phyloP scores from a whole-genome alignment of 2,888 invertebrate species.

The Dasypogon diadema region DNA sequence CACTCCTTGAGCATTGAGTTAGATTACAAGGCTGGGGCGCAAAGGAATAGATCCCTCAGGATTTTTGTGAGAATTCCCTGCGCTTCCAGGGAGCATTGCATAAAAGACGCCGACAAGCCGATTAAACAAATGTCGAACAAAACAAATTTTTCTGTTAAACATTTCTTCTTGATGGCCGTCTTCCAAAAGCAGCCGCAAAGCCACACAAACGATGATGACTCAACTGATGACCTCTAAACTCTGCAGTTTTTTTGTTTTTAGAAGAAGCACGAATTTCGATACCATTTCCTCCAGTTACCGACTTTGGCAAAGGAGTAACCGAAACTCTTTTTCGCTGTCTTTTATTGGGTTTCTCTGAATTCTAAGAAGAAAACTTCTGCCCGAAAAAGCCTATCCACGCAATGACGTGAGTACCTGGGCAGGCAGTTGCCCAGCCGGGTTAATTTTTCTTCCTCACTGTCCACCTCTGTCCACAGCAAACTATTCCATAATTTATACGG shows the following conservation, averaged over 20 bases:
- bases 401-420: not conserved
- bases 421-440: not conserved
- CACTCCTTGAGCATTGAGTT: not conserved
- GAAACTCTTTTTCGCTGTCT: constrained; percentile 7
- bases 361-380: not conserved
- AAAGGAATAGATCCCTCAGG: constrained; percentile 34
- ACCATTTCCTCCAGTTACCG: constrained; percentile 12
- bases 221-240: not conserved
- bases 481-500: constrained; percentile 25
- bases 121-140: constrained; percentile 33
- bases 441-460: constrained; percentile 14
- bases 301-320: constrained; percentile 19
- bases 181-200: not conserved
- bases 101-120: constrained; percentile 21
- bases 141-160: constrained; percentile 11
- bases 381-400: not conserved
- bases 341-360: constrained; percentile 37
- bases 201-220: not conserved
- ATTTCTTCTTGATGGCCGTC: not conserved
- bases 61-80: constrained; percentile 18
- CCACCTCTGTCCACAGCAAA: constrained; percentile 20
- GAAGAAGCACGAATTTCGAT: constrained; percentile 28
- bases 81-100: not conserved
- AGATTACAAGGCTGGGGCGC: not conserved
- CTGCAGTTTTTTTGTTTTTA: not conserved